phyloP scores from a whole-genome alignment of 2,888 invertebrate genomes.

The Drosophila testacea region DNA sequence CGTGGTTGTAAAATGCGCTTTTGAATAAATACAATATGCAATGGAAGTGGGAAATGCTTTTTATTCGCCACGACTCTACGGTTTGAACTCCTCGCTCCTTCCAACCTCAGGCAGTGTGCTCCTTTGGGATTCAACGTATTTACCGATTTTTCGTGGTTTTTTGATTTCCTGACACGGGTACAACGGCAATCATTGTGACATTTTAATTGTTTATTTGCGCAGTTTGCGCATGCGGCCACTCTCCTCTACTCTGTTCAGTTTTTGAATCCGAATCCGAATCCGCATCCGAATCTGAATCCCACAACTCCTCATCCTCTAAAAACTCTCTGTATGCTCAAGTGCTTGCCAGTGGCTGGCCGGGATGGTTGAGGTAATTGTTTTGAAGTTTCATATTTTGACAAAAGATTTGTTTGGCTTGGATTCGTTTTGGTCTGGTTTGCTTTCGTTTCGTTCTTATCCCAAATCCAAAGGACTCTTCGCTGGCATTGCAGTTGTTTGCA shows the following conservation, averaged over 20 bases:
- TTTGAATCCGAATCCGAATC: neutral
- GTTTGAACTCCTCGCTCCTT: neutral
- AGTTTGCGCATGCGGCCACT: slow-evolving; percentile 55
- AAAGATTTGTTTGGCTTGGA: slow-evolving; percentile 55
- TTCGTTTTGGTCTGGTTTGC: slow-evolving; percentile 10
- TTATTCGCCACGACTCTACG: slow-evolving; percentile 8
- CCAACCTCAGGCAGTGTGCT: slow-evolving; percentile 3
- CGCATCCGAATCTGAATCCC: slow-evolving; percentile 23
- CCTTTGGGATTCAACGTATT: slow-evolving; percentile 65
- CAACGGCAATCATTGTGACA: slow-evolving; percentile 80
- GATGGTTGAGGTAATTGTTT: slow-evolving; percentile 60
- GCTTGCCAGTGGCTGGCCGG: slow-evolving; percentile 43
- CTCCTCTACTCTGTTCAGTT: neutral
- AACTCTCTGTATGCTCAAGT: slow-evolving; percentile 58
- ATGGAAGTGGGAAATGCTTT: slow-evolving; percentile 30
- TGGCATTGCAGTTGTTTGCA: slow-evolving; percentile 21
- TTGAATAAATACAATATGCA: slow-evolving; percentile 71
- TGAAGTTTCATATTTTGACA: slow-evolving; percentile 68
- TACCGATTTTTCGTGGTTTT: slow-evolving; percentile 76
- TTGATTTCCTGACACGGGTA: slow-evolving; percentile 81
- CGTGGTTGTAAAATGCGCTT: slow-evolving; percentile 74
- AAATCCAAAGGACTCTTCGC: slow-evolving; percentile 30
- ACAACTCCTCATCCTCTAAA: slow-evolving; percentile 21
- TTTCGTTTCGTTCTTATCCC: slow-evolving; percentile 25
- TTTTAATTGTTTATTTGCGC: slow-evolving; percentile 81